A percentile compares a stretch with the other conserved stretches of the same genome.
phyloP scores from a whole-genome alignment of 2,888 invertebrate genomes.

The Reticulitermes lucifugus region DNA sequence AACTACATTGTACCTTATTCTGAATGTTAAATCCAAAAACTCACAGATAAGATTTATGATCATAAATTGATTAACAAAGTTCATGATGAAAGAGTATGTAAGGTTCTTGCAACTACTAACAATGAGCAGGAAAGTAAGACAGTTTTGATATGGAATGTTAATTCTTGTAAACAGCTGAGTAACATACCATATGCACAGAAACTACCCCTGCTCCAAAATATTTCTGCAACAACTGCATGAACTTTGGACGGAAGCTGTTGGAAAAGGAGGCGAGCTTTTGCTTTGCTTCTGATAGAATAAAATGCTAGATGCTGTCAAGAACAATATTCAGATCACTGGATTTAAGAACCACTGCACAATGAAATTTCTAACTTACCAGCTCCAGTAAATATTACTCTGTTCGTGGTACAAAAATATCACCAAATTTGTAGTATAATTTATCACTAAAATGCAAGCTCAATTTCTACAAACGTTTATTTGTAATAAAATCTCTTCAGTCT shows the following conservation, averaged over 20 bases:
- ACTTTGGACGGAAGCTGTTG: conserved; percentile 24
- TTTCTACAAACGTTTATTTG: no score
- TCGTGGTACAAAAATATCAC: no score
- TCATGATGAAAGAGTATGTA: not conserved
- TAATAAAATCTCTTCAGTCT: no score
- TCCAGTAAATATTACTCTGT: no score
- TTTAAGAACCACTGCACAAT: no score
- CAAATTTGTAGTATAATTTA: no score
- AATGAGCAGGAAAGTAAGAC: conserved; percentile 6
- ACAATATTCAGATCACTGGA: no score
- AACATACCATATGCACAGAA: conserved; percentile 8
- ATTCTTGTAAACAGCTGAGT: not conserved
- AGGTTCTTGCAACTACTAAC: not conserved
- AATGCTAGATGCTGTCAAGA: no score
- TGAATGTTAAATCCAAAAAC: not conserved
- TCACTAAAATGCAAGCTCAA: no score
- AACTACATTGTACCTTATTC: not conserved
- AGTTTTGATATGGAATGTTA: conserved; percentile 4
- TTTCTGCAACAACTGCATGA: not conserved
- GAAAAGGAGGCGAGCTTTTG: conserved; percentile 2
- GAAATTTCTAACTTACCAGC: no score
- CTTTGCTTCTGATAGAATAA: not conserved
- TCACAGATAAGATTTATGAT: not conserved
- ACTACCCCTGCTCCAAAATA: conserved; percentile 10
- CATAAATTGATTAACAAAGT: not conserved